Percentiles rank a stretch among this genome's conserved stretches.
phyloP scores from a whole-genome alignment of 2,113 vertebrate species.

The Chlorodrepanis virens region DNA sequence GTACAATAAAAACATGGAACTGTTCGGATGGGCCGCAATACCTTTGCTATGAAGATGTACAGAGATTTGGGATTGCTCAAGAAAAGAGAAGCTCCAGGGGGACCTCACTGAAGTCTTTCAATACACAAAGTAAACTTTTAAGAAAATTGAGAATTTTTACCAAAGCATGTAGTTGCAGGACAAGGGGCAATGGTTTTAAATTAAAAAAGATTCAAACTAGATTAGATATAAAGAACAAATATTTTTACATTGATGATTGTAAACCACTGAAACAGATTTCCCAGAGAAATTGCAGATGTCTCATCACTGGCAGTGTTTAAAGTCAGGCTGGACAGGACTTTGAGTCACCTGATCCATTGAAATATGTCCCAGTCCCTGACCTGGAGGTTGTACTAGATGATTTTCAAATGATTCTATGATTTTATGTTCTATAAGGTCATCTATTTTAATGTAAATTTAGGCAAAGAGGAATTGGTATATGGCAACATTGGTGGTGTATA shows the following conservation, averaged over 20 bases:
- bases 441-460: neutral
- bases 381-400: fast-evolving
- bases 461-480: neutral
- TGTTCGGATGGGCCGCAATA: neutral
- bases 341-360: neutral
- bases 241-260: neutral
- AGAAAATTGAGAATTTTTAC: neutral
- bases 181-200: neutral
- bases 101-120: neutral
- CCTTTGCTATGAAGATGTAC: neutral
- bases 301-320: fast-evolving
- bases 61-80: neutral
- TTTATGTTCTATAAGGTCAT: neutral
- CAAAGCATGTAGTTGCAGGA: neutral
- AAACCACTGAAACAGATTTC: neutral
- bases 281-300: neutral
- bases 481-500: neutral
- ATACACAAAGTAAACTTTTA: neutral
- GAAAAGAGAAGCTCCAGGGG: neutral
- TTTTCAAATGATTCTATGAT: neutral
- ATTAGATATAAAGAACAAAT: neutral
- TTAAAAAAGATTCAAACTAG: neutral
- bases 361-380: neutral
- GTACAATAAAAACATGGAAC: fast-evolving
- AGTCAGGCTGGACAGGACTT: neutral